These are phyloP conservation scores for Pan paniscus DNA, from an alignment of 2,113 vertebrate species.

Conservation along the genomic window DNA sequence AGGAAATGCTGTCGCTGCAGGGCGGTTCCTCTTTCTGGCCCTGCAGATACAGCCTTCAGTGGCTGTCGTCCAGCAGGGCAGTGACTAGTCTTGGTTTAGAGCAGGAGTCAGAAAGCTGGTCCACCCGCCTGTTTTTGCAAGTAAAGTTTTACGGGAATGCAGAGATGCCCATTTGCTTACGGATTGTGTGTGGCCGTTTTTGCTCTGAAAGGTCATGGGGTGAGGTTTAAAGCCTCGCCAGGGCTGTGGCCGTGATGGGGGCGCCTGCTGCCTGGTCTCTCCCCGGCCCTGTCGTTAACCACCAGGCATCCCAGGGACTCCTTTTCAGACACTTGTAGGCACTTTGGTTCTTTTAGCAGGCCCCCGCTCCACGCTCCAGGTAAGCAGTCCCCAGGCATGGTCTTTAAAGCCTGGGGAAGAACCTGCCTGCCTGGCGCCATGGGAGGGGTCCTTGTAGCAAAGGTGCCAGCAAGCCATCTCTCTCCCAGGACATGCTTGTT, in stretches of 20 bases:
- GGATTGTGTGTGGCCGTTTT: not conserved
- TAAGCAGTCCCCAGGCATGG: not conserved
- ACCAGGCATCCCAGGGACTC: not conserved
- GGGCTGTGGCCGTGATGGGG: too few species aligned
- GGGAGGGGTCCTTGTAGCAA: not conserved
- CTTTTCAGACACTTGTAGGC: too few species aligned
- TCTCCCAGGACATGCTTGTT: not conserved
- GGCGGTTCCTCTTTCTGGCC: not conserved
- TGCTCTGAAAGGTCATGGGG: not conserved
- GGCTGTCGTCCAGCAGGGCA: not conserved
- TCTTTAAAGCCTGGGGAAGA: not conserved
- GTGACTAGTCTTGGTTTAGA: not conserved
- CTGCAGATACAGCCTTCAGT: not conserved
- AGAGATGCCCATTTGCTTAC: accelerated
- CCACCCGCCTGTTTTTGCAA: not conserved
- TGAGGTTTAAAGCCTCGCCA: too few species aligned
- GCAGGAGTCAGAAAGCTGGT: not conserved
- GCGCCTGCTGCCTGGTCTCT: not conserved
- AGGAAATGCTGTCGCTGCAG: not conserved
- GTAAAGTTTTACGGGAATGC: not conserved
- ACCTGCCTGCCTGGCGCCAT: not conserved
- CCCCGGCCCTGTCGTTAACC: not conserved
- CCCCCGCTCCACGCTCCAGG: not conserved
- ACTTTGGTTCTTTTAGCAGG: not conserved
- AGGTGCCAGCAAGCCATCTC: not conserved